Base-by-base conservation (phyloP, 2,888 invertebrate genomes). In the Lochmaea capreae region DNA sequence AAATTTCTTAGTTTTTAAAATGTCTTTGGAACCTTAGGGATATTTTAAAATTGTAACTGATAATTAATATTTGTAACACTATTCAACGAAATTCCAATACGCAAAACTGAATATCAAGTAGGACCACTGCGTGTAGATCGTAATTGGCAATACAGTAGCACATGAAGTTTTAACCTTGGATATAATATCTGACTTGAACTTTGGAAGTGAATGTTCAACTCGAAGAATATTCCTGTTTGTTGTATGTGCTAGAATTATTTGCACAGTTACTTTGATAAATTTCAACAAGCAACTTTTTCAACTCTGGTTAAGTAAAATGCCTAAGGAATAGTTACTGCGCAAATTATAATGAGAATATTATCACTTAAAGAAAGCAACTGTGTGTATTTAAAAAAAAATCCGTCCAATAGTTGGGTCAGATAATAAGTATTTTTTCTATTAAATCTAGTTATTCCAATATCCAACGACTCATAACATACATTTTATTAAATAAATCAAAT, bases 261-360 rank as follows among this genome's bases (percentile, higher is more conserved):
- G 54, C 52, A 54, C 26, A 54, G 22, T 14, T 42, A 52, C 54
- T 52, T 14, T 16, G 52, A 66, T 52, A 66, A n/a, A 66, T 52
- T 93, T 83, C 85, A 92, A 79, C 83, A 59, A 6, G 78, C 76
- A 72, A 73, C 71, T 57, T 79, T 68, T 54, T 52, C 8, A 52
- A 52, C 16, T 16, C 12, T 46, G 46, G 72, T 77, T 11, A 46
- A 46, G 14, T 46, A 46, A 46, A 46, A 46, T 46, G 46, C 1
- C 42, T 10, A 10, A 42, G n/a, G n/a, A n/a, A n/a, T n/a, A n/a
- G n/a, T n/a, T n/a, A n/a, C n/a, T n/a, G 42, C 6, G 42, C 1
- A 1, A 42, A 8, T 22, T 22, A 22, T 22, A 22, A 22, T 22
- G 22, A 3, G 3, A 22, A 22, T 22, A 22, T 22, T 3, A 22